Evolutionary conservation across 2,797 vertebrate species (phyloP), one percentile per base, ranked within the genome.

Genomic region (Peromyscus eremicus): DNA sequence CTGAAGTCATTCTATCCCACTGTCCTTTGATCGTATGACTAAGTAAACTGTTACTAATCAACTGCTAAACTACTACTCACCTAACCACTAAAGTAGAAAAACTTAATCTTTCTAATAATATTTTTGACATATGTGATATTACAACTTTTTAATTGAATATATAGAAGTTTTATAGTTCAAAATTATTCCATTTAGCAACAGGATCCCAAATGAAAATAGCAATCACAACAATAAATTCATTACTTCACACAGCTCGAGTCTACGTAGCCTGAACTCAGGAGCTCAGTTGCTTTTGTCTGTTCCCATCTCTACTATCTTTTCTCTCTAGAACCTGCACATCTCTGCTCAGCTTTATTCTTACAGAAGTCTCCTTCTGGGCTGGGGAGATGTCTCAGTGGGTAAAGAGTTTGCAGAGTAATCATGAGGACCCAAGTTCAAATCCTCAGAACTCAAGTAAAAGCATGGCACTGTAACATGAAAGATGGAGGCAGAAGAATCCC

Each of bases 11-110:
- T 91, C 3, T 2, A 43, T 1, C 23, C 71, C 86, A 85, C 32
- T 68, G 37, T 90, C 70, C 90, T 62, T 90, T 92, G 19, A 49
- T 84, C 29, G 14, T 80, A 43, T 60, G 46, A 84, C 46, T 75
- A 73, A 93, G 91, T 34, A 89, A 68, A 85, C 34, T 64, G 10
- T 55, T 91, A 52, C 71, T 75, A 97, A 86, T 7, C 11, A 96
- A 64, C 40, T 84, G 10, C 3, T 71, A 27, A 84, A 46, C 17
- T 85, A 52, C 40, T 94, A 90, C 57, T 25, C 34, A 79, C 55
- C 37, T 77, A 93, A 68, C 34, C 12, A 77, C 5, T 14, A 77
- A 46, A 40, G 8, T 52, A 73, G 52, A 86, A 34, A n/a, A 11
- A 23, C 71, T 91, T 94, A 76, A 66, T 90, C 37, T 93, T 52